Base-by-base conservation (phyloP, 1,140 invertebrate genomes). In the Hypsibius dujardini region DNA sequence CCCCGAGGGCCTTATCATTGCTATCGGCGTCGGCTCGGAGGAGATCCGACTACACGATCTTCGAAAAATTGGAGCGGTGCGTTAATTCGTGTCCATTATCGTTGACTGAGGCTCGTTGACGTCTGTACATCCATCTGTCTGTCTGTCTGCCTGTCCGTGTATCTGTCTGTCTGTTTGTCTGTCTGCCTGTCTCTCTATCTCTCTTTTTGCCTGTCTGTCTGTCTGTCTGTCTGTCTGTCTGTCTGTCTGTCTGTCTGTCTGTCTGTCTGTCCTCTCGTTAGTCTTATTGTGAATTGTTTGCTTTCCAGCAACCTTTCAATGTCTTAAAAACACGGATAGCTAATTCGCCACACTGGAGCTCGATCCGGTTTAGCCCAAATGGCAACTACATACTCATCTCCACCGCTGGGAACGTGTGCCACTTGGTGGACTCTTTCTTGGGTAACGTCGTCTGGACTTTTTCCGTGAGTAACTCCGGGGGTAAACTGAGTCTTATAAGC, bases 1-100 rank as follows among this genome's bases (percentile, higher is more conserved):
- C 83, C 95, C 95, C 0, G 95, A 98, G 80, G 95, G 95, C 15
- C 81, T 98, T 0, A 97, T 98, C 75, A 98, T 99, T 84, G 94
- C 94, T 50, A 95, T 93, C 62, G 95, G 95, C 46, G 90, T 98
- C 3, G 97, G 96, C 81, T 97, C 93, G 14, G 94, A 98, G 79
- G 88, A 87, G 76, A 88, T 98, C 12, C 98, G 98, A 78, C 78
- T 98, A 0, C 98, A 98, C 81, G 95, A 99, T 80, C 76, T 90
- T 70, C 81, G 92, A 3, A 67, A 67, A 67, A 67, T 67, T 67
- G 62, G 62, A 12, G 62, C 62, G 42, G 62, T 67, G 45, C 12
- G 62, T 67, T 67, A 28, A 28, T 28, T 28, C 28, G 28, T 28
- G 28, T 28, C 28, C 28, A 28, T 28, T 28, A 28, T 28, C 28